Base-by-base conservation (phyloP, 2,888 invertebrate species). In the Luffia ferchaultella region DNA sequence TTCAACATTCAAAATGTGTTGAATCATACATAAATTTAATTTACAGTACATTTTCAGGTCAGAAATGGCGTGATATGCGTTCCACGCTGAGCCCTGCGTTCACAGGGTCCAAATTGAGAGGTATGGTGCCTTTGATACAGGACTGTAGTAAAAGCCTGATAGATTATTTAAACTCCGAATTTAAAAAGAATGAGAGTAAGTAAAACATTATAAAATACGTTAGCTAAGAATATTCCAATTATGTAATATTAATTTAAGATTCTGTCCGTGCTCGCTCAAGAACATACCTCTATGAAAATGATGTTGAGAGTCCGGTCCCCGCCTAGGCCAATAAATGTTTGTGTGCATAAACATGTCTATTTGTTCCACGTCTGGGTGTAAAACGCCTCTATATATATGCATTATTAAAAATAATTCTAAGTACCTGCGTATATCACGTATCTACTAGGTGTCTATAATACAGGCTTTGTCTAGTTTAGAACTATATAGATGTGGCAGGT, bases 81-180 rank as follows among this genome's bases (percentile, higher is more conserved):
- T 66, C 73, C 1, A 70, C 70, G 0, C 50, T 75, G 40, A 82
- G 77, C 54, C 87, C 87, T 0, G 80, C 86, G 0, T 88, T 87
- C 62, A 87, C 87, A 0, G 70, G 82, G 5, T 83, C 85, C 49
- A 87, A 87, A 63, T 86, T 87, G 84, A 76, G 77, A 43, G 57
- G n/a, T n/a, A n/a, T n/a, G n/a, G n/a, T n/a, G n/a, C n/a, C n/a
- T n/a, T n/a, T n/a, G n/a, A n/a, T n/a, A 63, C 2, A 85, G 87
- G 83, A 69, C 85, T n/a, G n/a, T n/a, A n/a, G n/a, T n/a, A n/a
- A n/a, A 59, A 75, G 74, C 0, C 40, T 40, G 40, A 40, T 40
- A 9, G 40, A 40, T 9, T 7, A 40, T 9, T 40, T 7, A 7
- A 40, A 40, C 15, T 9, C 7, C 40, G 40, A 40, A 9, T 15